phyloP scores from a whole-genome alignment of 1,140 invertebrate species.

The Drosophila guanche region DNA sequence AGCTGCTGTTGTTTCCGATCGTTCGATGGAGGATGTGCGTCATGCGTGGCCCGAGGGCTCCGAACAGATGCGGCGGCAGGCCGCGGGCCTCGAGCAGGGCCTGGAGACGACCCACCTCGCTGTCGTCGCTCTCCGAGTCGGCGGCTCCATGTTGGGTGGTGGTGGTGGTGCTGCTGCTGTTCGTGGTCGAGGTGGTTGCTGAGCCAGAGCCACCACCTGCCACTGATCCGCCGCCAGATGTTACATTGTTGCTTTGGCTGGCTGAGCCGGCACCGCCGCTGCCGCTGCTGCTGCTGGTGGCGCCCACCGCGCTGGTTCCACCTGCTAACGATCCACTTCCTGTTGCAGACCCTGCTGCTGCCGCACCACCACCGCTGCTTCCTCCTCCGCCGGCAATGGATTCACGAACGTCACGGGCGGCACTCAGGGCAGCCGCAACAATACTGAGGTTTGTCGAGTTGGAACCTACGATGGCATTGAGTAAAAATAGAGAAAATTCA shows the following conservation, averaged over 20 bases:
- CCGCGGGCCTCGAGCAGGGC: conserved; percentile 96
- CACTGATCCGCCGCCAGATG: conserved; percentile 17
- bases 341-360: conserved; percentile 8
- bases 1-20: conserved; percentile 93
- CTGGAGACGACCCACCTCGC: conserved; percentile 94
- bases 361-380: conserved; percentile 7
- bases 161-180: conserved; percentile 17
- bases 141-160: conserved; percentile 49
- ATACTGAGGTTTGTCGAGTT: conserved; percentile 71
- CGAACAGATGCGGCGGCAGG: conserved; percentile 97
- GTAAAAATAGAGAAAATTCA: conserved; percentile 8
- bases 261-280: conserved; percentile 55
- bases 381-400: conserved; percentile 30
- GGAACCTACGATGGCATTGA: conserved; percentile 39
- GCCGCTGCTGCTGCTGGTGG: conserved; percentile 54
- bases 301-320: conserved; percentile 68
- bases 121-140: conserved; percentile 90
- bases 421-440: conserved; percentile 65
- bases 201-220: conserved; percentile 30
- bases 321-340: conserved; percentile 22
- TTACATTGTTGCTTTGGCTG: conserved; percentile 62
- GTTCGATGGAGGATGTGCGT: conserved; percentile 97
- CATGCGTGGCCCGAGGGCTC: conserved; percentile 97
- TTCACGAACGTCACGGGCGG: conserved; percentile 56
- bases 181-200: conserved; percentile 12